Percentiles rank a stretch among this genome's conserved stretches.
These are phyloP conservation scores for Melolontha melolontha DNA, from an alignment of 2,888 invertebrate species.

Conservation along the genomic window DNA sequence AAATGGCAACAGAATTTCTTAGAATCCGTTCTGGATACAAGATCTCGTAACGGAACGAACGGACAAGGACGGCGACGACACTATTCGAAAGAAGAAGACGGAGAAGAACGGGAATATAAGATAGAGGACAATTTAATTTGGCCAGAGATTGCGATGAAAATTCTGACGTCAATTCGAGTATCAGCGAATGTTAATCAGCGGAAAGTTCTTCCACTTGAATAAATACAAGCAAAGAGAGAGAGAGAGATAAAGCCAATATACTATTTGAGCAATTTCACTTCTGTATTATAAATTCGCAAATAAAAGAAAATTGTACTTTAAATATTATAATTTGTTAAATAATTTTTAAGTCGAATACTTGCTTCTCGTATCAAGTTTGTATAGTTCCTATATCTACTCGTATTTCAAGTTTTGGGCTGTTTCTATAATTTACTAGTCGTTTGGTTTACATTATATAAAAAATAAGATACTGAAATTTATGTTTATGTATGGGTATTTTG, in stretches of 20 bases:
- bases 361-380: no score
- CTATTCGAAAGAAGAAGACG: conserved; percentile 5
- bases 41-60: neutral
- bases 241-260: neutral
- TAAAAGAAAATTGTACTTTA: no score
- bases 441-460: no score
- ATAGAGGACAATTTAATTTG: conserved; percentile 37
- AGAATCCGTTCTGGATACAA: neutral
- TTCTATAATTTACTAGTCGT: no score
- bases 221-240: conserved; percentile 4
- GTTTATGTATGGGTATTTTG: no score
- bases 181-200: conserved; percentile 29
- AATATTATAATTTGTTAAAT: no score
- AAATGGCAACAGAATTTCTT: conserved; percentile 34
- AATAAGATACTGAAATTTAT: no score
- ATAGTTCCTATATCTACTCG: no score
- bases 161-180: conserved; percentile 34
- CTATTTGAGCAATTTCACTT: neutral
- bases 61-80: neutral
- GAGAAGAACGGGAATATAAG: conserved; percentile 17
- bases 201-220: conserved; percentile 17
- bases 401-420: no score
- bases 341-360: no score
- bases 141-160: conserved; percentile 33
- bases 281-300: no score